Evolutionary conservation across 2,888 invertebrate species (phyloP), one percentile per base, ranked within the genome.

Genomic region (Catocala nupta): DNA sequence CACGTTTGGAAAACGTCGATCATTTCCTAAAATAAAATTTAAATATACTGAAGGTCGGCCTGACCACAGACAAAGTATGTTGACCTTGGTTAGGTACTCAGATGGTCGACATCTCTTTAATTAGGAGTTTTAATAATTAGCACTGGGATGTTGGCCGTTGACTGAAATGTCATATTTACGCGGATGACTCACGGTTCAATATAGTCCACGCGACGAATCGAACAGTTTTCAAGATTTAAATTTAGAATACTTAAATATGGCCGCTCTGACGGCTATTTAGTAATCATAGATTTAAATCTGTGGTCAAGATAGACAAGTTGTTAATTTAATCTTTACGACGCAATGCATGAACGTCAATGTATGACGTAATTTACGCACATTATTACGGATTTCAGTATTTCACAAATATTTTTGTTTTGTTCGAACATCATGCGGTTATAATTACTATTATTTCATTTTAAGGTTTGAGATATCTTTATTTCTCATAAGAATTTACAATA

Each of bases 51-150:
- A 81, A 82, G 82, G 81, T 77, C 71, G 63, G 47, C 36, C 34
- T 25, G 8, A 68, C 71, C 66, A 66, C 68, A 77, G 68, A 71
- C 72, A 75, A 71, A 80, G 72, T 80, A 70, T 73, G 61, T 68
- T 75, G 71, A 78, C 83, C 84, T 83, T 80, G 68, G 80, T 70
- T 65, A 70, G 68, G 65, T 69, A 61, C 59, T 59, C 66, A 73
- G 69, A 73, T 59, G 71, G 56, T 65, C 61, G 60, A 53, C 47
- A 71, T 60, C 45, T 55, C 59, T 58, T 57, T 77, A 72, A 72
- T 77, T 75, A 61, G 55, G 48, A 65, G 65, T 60, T 49, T 75
- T 47, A 47, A 69, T 72, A 77, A 78, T 78, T 75, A 75, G 70
- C 70, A 56, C 54, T 58, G 61, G 70, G 63, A 71, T 68, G 64